phyloP scores from a whole-genome alignment of 1,140 invertebrate genomes.

The Augochlora pura region DNA sequence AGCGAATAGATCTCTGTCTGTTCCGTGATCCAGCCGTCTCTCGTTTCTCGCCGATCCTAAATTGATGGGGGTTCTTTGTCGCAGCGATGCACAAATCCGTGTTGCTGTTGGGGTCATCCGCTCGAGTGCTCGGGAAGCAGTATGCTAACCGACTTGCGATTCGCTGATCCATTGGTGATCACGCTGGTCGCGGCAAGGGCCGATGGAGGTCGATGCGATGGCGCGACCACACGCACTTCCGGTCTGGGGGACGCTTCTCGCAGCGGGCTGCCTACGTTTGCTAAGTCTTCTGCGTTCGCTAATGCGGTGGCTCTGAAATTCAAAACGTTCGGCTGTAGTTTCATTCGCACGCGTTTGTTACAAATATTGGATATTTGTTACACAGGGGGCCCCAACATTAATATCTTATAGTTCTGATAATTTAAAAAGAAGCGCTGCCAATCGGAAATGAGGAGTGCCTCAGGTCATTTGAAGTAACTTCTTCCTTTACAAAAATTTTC shows the following conservation, averaged over 20 bases:
- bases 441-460: no score
- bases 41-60: conserved; percentile 44
- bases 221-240: conserved; percentile 74
- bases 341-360: no score
- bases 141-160: conserved; percentile 78
- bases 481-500: no score
- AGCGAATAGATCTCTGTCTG: neutral
- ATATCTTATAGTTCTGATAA: no score
- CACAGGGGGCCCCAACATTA: no score
- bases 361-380: no score
- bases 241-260: conserved; percentile 68
- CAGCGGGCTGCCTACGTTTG: conserved; percentile 63
- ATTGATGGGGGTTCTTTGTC: conserved; percentile 67
- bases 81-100: conserved; percentile 73
- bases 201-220: conserved; percentile 69
- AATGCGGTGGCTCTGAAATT: conserved; percentile 60
- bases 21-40: neutral
- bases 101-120: conserved; percentile 73
- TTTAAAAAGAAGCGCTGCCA: no score
- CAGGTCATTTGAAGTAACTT: no score
- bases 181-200: conserved; percentile 48
- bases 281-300: conserved; percentile 62
- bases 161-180: conserved; percentile 43
- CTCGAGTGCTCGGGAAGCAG: conserved; percentile 72
- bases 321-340: neutral